These are phyloP conservation scores for Antedon mediterranea DNA, from an alignment of 53 echinoderm and acorn worm species.

Conservation along the genomic window DNA sequence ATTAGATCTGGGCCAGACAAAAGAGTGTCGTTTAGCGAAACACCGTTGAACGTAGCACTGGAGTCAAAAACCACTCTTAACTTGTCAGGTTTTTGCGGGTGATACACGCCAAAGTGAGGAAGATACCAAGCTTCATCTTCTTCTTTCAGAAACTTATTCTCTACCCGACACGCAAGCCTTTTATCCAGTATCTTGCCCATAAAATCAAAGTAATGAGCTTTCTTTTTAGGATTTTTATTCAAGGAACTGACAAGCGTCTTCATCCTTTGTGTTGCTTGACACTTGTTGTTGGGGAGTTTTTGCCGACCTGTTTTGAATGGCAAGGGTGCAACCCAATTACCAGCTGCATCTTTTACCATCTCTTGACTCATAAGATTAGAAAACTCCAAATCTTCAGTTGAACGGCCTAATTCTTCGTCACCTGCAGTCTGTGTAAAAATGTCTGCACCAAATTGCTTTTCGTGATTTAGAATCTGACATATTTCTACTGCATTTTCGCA, in stretches of 20 bases:
- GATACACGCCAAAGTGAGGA: constrained; percentile 13
- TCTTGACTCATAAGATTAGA: constrained; percentile 20
- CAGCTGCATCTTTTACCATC: constrained; percentile 24
- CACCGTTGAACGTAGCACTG: constrained; percentile 8
- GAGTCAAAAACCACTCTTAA: constrained; percentile 2
- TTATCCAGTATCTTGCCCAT: constrained; percentile 9
- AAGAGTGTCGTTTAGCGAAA: constrained; percentile 15
- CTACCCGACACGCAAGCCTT: constrained; percentile 2
- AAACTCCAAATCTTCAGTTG: constrained; percentile 28
- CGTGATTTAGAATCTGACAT: not conserved
- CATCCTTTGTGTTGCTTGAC: constrained; percentile 12
- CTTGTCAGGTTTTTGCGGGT: constrained; percentile 13
- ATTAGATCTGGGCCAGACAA: constrained; percentile 18
- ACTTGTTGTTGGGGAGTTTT: constrained; percentile 25
- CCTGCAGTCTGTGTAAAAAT: constrained; percentile 10
- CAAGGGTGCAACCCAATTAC: constrained; percentile 34
- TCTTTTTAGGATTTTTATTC: not conserved
- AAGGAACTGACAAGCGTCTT: not conserved
- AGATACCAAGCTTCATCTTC: constrained; percentile 8
- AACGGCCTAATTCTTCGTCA: constrained; percentile 23
- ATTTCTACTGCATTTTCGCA: constrained; percentile 23
- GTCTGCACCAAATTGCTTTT: not conserved
- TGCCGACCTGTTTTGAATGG: constrained; percentile 20
- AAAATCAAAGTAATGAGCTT: constrained; percentile 9
- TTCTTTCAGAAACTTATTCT: not conserved